Evolutionary conservation across 2,888 invertebrate genomes (phyloP), one percentile per base, ranked within the genome.

Genomic region (Drosophila recens): DNA sequence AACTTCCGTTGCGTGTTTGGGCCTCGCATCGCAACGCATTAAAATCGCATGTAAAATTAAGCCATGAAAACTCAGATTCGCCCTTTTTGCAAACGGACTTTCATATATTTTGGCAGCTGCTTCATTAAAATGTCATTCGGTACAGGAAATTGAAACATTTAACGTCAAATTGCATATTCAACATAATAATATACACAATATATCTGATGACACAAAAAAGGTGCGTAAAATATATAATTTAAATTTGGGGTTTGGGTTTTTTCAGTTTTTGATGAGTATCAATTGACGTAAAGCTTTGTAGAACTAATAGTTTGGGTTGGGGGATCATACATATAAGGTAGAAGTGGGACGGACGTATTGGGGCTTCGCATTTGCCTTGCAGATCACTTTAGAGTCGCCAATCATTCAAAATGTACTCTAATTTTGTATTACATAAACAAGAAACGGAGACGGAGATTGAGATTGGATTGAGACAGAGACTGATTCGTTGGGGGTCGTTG

Each of bases 101-200:
- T 43, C 52, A 52, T 67, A 73, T 75, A 65, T 85, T 89, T 88
- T 68, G 87, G 84, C 76, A 87, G 72, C 68, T 81, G 80, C 86
- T 91, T 90, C 87, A 89, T 91, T 90, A 90, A 90, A 90, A 90
- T 90, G 88, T 91, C 89, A 90, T 90, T 91, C 84, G 72, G 74
- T 23, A 78, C 90, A 91, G 90, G 90, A 90, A 90, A 90, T 90
- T 90, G 80, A 90, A 90, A 90, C 89, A 90, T 85, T 85, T 84
- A 75, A 87, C 76, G 66, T 59, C 67, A 77, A 89, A 82, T 84
- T 84, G 78, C 76, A 69, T 72, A 68, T 78, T 43, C 61, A 70
- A 61, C 59, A 79, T 78, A 69, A 79, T 78, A 69, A 76, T 73
- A 30, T 27, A 43, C 15, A 63, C 38, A 61, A 52, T 59, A 52